These are phyloP conservation scores for Pholis gunnellus DNA, from an alignment of 2,113 vertebrate genomes.

Conservation along the genomic window DNA sequence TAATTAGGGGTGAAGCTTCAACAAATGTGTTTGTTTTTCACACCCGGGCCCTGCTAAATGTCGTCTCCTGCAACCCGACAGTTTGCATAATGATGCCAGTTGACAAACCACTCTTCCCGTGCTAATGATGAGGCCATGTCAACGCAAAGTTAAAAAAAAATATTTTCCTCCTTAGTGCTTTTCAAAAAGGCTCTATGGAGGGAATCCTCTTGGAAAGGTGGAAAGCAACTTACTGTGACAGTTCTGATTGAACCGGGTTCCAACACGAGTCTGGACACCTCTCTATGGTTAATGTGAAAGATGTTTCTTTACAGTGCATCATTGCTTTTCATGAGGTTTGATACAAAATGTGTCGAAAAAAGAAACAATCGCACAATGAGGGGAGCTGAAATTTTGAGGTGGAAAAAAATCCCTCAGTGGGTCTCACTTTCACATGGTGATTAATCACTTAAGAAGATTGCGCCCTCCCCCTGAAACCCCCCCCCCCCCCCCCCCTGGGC, in stretches of 20 bases:
- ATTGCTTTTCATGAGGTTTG: neutral
- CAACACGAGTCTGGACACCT: neutral
- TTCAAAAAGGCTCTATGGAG: neutral
- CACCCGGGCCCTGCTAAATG: conserved; percentile 69
- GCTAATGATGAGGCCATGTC: conserved; percentile 16
- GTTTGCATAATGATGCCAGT: conserved; percentile 63
- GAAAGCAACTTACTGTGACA: neutral
- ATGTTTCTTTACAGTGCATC: neutral
- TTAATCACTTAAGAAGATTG: conserved; percentile 85
- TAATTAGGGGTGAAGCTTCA: conserved; percentile 65
- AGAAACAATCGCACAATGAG: conserved; percentile 30
- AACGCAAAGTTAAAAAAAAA: neutral
- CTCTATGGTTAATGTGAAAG: neutral
- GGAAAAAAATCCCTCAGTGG: conserved; percentile 67
- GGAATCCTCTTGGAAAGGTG: neutral
- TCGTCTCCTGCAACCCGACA: conserved; percentile 56
- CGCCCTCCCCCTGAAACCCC: conserved; percentile 12
- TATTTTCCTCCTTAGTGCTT: neutral
- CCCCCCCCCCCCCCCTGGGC: conserved; percentile 8
- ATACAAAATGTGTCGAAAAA: neutral
- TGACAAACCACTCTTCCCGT: conserved; percentile 27
- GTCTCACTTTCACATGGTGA: conserved; percentile 83
- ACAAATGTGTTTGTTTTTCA: conserved; percentile 75
- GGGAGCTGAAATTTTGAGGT: conserved; percentile 47
- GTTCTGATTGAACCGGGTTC: neutral